These are phyloP conservation scores for Goniozus legneri DNA, from an alignment of 1,140 invertebrate species.

Conservation along the genomic window DNA sequence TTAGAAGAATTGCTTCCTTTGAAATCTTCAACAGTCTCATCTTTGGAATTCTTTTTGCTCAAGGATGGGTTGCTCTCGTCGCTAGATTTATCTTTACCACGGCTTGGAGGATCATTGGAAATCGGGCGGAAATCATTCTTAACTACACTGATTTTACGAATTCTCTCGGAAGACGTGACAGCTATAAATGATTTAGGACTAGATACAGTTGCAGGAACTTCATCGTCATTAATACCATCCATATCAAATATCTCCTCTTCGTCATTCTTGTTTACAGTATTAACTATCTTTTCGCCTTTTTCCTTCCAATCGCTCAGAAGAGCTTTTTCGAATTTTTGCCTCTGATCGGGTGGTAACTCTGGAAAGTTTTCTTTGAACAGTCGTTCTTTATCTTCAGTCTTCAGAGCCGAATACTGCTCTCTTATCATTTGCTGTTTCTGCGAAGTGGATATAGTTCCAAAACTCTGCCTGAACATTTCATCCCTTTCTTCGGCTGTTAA, in stretches of 20 bases:
- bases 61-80: slow-evolving; percentile 30
- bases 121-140: slow-evolving; percentile 63
- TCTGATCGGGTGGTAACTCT: slow-evolving; percentile 44
- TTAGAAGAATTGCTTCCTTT: slow-evolving; percentile 56
- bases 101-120: slow-evolving; percentile 33
- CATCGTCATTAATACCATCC: slow-evolving; percentile 62
- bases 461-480: slow-evolving; percentile 45
- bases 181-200: slow-evolving; percentile 48
- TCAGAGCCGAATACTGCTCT: slow-evolving; percentile 47
- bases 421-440: slow-evolving; percentile 51
- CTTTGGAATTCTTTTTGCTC: slow-evolving; percentile 41
- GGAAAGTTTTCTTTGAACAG: slow-evolving; percentile 53
- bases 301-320: slow-evolving; percentile 44
- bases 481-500: slow-evolving; percentile 43
- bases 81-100: slow-evolving; percentile 37
- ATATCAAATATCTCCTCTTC: slow-evolving; percentile 66
- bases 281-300: slow-evolving; percentile 18
- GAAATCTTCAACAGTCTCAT: slow-evolving; percentile 35
- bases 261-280: slow-evolving; percentile 31
- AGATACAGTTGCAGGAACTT: slow-evolving; percentile 20
- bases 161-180: slow-evolving; percentile 43
- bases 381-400: slow-evolving; percentile 46
- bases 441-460: slow-evolving; percentile 41
- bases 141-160: slow-evolving; percentile 52
- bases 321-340: slow-evolving; percentile 46